These are phyloP conservation scores for Napeogenes sylphis DNA, from an alignment of 2,888 invertebrate species.

Conservation along the genomic window DNA sequence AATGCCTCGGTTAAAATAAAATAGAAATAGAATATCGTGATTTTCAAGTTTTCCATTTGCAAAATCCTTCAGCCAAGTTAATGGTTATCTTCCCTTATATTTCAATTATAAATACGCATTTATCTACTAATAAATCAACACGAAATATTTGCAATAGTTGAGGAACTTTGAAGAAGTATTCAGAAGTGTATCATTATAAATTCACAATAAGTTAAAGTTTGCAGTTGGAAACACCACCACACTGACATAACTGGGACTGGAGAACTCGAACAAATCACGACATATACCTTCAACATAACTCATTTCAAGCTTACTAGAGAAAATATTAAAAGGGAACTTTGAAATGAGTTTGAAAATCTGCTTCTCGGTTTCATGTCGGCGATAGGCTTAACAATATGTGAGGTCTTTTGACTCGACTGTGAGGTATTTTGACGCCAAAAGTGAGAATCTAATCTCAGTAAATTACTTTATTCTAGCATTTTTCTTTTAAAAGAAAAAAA, in stretches of 20 bases:
- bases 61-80: no score
- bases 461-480: no score
- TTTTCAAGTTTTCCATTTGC: no score
- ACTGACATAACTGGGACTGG: constrained; percentile 18
- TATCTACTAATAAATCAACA: neutral
- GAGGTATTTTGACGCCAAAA: no score
- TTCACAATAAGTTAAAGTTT: constrained; percentile 14
- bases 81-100: neutral
- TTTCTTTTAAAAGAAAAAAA: no score
- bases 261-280: constrained; percentile 5
- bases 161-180: neutral
- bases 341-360: constrained; percentile 17
- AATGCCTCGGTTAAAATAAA: neutral
- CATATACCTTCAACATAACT: constrained; percentile 17
- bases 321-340: constrained; percentile 33
- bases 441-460: no score
- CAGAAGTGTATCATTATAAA: constrained; percentile 14
- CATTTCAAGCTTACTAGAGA: constrained; percentile 43
- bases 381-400: neutral
- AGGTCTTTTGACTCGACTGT: no score
- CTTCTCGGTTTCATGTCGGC: constrained; percentile 2
- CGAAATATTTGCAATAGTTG: neutral
- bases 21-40: neutral
- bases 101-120: neutral
- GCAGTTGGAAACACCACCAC: constrained; percentile 8